Evolutionary conservation across 2,888 invertebrate species (phyloP), one percentile per base, ranked within the genome.

Genomic region (Aelia acuminata): DNA sequence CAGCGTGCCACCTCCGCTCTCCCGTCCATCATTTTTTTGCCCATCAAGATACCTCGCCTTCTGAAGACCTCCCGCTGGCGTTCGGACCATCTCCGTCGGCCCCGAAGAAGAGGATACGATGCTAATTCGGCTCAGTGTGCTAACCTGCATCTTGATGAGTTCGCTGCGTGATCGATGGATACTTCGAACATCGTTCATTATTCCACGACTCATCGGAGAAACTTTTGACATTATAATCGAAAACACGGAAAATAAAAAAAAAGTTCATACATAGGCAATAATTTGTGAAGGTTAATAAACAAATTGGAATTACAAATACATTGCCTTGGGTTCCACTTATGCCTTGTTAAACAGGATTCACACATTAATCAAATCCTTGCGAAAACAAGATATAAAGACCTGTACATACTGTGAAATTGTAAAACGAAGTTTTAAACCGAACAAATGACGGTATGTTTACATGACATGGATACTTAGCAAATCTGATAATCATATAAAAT

Each of bases 21-120:
- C n/a, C 26, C 26, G 57, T 57, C 26, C 57, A 57, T 57, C 57
- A 57, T 57, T 57, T 57, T 57, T 57, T 57, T 57, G 57, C 57
- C 53, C n/a, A 22, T 53, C 22, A n/a, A 8, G 7, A n/a, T 43
- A 10, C 43, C 43, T 43, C 43, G 53, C 53, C 57, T 57, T 26
- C 26, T 26, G 26, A 13, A 26, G 57, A 31, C 57, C 57, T 15
- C 57, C 57, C 57, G 57, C 26, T 57, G 57, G 57, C 57, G 26
- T 15, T 26, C 13, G 57, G 57, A 13, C 57, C 26, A 26, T 57
- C 53, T 57, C 26, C 26, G 2, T 1, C 53, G 53, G 26, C 10
- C 57, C 57, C 57, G 57, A 57, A 26, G 26, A 26, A 57, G 26
- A 31, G 57, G 57, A 10, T 57, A 15, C 26, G 15, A 57, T 57